These are phyloP conservation scores for Troglohyphantes excavatus DNA, from an alignment of 2,888 invertebrate genomes.

Conservation along the genomic window DNA sequence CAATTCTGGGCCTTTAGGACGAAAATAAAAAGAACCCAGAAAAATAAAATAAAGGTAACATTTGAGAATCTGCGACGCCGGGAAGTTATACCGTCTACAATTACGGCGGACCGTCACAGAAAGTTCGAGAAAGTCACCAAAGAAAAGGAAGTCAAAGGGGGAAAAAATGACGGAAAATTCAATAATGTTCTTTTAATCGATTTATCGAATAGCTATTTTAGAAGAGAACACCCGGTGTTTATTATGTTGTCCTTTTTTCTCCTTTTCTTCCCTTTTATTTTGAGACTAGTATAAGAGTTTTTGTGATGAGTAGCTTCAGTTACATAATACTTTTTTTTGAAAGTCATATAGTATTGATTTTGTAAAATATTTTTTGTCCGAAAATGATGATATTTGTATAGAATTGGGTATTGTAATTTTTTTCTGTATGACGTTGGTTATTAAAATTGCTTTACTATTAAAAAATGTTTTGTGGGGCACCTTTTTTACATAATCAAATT, in stretches of 20 bases:
- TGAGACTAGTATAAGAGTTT: neutral
- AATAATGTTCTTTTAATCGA: constrained; percentile 70
- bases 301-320: neutral
- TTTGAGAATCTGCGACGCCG: constrained; percentile 10
- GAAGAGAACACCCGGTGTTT: constrained; percentile 53
- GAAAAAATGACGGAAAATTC: constrained; percentile 51
- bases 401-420: too few relatives aligned
- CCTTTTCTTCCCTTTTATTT: neutral
- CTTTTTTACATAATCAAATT: too few relatives aligned
- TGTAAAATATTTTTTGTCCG: neutral
- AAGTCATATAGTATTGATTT: neutral
- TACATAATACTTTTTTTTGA: neutral
- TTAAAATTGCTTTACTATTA: too few relatives aligned
- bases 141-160: neutral
- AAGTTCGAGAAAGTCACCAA: neutral
- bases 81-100: constrained; percentile 23
- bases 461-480: too few relatives aligned
- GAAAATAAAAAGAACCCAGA: constrained; percentile 1
- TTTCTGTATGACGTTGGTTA: too few relatives aligned
- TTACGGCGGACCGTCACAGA: constrained; percentile 3
- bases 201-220: constrained; percentile 63
- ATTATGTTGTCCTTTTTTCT: constrained; percentile 24
- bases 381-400: neutral
- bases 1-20: constrained; percentile 27
- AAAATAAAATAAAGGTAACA: neutral